Evolutionary conservation across 2,888 invertebrate genomes (phyloP).

Genomic region (Mellilla xanthometata): DNA sequence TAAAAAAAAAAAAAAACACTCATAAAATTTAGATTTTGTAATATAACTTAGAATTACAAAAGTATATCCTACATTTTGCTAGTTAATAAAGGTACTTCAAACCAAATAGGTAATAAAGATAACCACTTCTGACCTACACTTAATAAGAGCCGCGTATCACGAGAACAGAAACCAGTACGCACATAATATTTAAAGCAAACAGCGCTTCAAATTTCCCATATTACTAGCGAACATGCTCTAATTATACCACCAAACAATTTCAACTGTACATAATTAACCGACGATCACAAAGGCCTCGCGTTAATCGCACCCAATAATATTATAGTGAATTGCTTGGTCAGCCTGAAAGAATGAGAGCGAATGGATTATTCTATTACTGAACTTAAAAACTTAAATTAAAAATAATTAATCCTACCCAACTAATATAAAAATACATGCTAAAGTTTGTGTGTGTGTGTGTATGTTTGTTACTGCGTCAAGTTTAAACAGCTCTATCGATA

Average conservation of each 20-base stretch:
- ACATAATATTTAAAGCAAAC: conserved; percentile 14
- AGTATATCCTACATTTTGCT: too few relatives aligned
- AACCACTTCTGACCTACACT: conserved; percentile 1
- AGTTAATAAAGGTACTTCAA: too few relatives aligned
- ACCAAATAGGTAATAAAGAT: conserved; percentile 4
- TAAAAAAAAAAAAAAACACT: too few relatives aligned
- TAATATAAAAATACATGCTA: too few relatives aligned
- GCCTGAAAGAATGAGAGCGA: conserved; percentile 24
- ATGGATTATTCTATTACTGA: background rate
- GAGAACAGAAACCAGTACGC: conserved; percentile 1
- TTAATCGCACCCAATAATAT: conserved; percentile 45
- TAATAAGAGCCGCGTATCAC: conserved; percentile 1
- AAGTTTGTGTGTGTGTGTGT: too few relatives aligned
- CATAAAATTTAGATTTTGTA: too few relatives aligned
- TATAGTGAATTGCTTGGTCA: conserved; percentile 46
- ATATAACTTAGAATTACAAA: too few relatives aligned
- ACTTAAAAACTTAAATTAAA: background rate
- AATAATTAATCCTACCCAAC: too few relatives aligned
- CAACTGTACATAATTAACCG: conserved; percentile 43
- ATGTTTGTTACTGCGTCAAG: too few relatives aligned
- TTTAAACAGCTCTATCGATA: too few relatives aligned
- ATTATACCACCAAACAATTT: conserved; percentile 25
- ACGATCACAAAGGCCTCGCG: conserved; percentile 46
- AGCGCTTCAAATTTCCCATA: conserved; percentile 17
- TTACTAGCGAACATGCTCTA: conserved; percentile 20